phyloP scores from a whole-genome alignment of 2,888 invertebrate species.

The Phoronis australis region DNA sequence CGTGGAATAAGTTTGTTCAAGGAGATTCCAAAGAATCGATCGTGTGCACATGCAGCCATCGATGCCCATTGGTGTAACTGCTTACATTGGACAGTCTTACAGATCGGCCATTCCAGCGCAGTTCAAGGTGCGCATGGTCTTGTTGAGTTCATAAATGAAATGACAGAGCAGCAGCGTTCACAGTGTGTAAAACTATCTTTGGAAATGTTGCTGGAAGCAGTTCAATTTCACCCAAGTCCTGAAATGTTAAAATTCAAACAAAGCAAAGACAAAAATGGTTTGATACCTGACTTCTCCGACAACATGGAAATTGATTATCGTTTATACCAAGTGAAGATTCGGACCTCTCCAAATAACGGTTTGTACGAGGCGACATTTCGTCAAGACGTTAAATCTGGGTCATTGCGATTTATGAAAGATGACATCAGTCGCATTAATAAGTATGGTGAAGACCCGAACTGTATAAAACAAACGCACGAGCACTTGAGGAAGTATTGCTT shows the following conservation, averaged over 20 bases:
- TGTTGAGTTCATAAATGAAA: neutral
- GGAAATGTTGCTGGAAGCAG: neutral
- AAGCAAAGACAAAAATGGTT: no score
- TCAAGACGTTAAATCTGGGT: constrained; percentile 59
- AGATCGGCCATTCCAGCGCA: neutral
- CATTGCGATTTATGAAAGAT: constrained; percentile 63
- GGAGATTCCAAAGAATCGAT: constrained; percentile 61
- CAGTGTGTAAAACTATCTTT: neutral
- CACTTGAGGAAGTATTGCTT: no score
- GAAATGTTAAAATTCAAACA: no score
- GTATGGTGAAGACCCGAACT: neutral
- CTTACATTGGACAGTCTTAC: constrained; percentile 68
- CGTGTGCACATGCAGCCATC: constrained; percentile 79
- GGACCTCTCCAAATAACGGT: constrained; percentile 67
- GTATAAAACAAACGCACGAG: no score
- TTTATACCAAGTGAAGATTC: constrained; percentile 75
- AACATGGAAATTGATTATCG: no score
- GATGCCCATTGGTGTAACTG: constrained; percentile 93
- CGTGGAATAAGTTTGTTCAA: constrained; percentile 6
- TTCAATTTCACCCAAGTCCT: no score
- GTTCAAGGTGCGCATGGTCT: neutral
- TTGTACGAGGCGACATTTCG: constrained; percentile 74
- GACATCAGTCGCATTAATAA: constrained; percentile 59
- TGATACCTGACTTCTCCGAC: no score
- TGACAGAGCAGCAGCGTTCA: neutral